Percentiles rank a stretch among this genome's conserved stretches.
Evolutionary conservation across 2,888 invertebrate species (phyloP).

Genomic region (Julus scanicus): DNA sequence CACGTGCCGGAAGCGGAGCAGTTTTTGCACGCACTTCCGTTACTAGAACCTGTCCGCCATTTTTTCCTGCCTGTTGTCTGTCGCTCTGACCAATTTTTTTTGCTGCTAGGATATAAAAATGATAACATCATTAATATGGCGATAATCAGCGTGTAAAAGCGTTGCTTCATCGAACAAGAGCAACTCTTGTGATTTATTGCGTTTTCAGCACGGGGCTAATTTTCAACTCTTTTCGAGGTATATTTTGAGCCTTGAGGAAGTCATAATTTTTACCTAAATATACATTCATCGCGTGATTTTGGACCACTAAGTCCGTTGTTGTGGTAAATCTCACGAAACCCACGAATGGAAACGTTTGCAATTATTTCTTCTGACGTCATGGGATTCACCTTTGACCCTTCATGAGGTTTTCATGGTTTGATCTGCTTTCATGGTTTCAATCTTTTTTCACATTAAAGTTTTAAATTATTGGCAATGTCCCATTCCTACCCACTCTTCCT

Average conservation of each 20-base stretch:
- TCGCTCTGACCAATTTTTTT: neutral
- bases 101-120: neutral
- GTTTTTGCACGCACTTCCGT: slow-evolving; percentile 22
- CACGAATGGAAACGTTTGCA: neutral
- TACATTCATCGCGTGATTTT: neutral
- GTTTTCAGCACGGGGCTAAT: slow-evolving; percentile 30
- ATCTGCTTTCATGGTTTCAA: too few relatives aligned
- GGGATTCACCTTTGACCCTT: neutral
- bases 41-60: neutral
- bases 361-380: neutral
- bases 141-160: slow-evolving; percentile 35
- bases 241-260: slow-evolving; percentile 14
- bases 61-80: slow-evolving; percentile 23
- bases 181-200: slow-evolving; percentile 3
- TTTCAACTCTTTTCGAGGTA: neutral
- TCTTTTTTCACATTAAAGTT: too few relatives aligned
- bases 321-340: neutral
- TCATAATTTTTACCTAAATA: slow-evolving; percentile 29
- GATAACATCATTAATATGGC: slow-evolving; percentile 25
- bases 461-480: too few relatives aligned
- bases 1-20: slow-evolving; percentile 1
- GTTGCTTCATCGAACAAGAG: neutral
- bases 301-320: neutral
- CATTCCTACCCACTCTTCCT: too few relatives aligned
- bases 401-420: neutral